Percentiles rank a stretch among this genome's conserved stretches.
Conservation (phyloP, 2,888 invertebrate genomes). For the Epirrita christyi region DNA sequence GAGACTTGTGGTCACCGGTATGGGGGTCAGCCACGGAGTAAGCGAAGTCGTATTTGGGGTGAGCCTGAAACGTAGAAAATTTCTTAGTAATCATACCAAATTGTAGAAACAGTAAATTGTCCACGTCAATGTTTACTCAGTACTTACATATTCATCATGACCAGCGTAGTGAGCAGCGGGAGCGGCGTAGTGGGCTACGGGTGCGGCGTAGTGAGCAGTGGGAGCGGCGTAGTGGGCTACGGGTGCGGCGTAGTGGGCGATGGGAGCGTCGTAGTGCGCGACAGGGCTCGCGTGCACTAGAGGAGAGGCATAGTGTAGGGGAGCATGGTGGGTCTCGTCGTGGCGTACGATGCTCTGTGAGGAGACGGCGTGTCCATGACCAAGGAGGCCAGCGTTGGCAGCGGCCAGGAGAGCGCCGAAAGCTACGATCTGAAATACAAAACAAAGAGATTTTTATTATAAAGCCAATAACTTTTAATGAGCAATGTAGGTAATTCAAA, state of each 20-base stretch:
- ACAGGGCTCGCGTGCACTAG: constrained; percentile 43
- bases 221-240: constrained; percentile 46
- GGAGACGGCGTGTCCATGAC: constrained; percentile 59
- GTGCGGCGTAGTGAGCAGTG: constrained; percentile 41
- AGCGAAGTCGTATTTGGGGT: constrained; percentile 75
- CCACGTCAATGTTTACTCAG: not conserved
- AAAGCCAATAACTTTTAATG: too few relatives aligned
- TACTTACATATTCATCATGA: constrained; percentile 50
- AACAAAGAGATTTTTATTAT: not conserved
- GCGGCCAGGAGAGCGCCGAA: constrained; percentile 69
- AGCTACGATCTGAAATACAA: constrained; percentile 65
- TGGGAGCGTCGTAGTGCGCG: constrained; percentile 45
- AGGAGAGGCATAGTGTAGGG: constrained; percentile 41
- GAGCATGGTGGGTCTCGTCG: constrained; percentile 51
- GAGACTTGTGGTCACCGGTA: constrained; percentile 84
- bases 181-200: not conserved
- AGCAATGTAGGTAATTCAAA: too few relatives aligned
- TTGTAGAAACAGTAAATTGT: not conserved
- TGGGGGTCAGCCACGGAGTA: constrained; percentile 84
- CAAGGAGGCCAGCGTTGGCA: constrained; percentile 72
- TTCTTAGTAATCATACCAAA: not conserved
- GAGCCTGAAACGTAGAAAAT: constrained; percentile 48
- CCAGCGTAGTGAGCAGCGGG: constrained; percentile 19
- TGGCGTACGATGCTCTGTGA: constrained; percentile 71
- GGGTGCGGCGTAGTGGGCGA: constrained; percentile 50